Base-by-base conservation (phyloP, 2,888 invertebrate species). In the Catocala fraxini region DNA sequence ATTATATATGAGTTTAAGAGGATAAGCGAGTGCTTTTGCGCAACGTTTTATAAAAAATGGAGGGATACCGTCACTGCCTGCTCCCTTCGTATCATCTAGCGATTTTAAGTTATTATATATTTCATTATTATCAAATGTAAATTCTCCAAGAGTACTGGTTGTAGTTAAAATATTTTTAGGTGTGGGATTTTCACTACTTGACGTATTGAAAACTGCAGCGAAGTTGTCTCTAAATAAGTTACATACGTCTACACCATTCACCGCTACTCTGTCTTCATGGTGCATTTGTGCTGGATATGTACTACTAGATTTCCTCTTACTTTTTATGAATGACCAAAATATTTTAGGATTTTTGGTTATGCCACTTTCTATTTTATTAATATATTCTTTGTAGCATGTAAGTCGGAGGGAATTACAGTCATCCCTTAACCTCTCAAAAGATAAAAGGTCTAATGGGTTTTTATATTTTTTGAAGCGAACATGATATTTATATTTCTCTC, bases 261-360 rank as follows among this genome's bases (percentile, higher is more conserved):
- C 15, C 15, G 15, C 15, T 15, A 15, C 15, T 15, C 15, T 15
- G 15, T 15, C 15, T 15, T 15, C 15, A 15, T 15, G 15, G 15
- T 15, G 15, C 15, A 15, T 15, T 15, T 15, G 15, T 15, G 15
- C 15, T 15, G 15, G 15, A 15, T 15, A 15, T 15, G 15, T 15
- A 15, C 15, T 15, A 15, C 15, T 15, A 15, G 15, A 15, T 15
- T 15, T 15, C 15, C 15, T 15, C 15, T 15, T 15, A 15, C 15
- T 15, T 15, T 15, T 56, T 11, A 56, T 56, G 25, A 25, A 56
- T 25, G 55, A 15, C 55, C 47, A 56, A 39, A 56, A 56, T 11
- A 39, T 13, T 35, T 56, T 56, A 15, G 55, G 48, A 41, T 56
- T 56, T 25, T 48, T 45, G 45, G 15, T 15, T 15, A 15, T 15